Evolutionary conservation across 2,113 vertebrate species (phyloP), one percentile per base, ranked within the genome.

Genomic region (Tretioscincus oriximinensis): DNA sequence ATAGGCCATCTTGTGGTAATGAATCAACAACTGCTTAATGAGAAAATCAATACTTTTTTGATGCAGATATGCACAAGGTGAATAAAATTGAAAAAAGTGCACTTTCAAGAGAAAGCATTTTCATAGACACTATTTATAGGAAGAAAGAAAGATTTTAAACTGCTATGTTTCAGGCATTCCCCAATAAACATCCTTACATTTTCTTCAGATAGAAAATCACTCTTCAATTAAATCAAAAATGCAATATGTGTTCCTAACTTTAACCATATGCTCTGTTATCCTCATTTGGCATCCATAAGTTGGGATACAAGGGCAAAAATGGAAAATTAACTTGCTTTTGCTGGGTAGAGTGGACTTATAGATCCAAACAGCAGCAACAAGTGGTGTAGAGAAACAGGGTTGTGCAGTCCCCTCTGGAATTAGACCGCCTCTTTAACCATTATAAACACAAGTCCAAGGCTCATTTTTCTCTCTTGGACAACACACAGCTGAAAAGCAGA

Each of bases 121-220:
- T 73, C 45, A 73, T 29, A 21, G 49, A 71, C 51, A 45, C 49
- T 67, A 47, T 54, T 85, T 67, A 60, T 22, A 69, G 73, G 67
- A 83, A 63, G 75, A 69, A 47, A n/a, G 47, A 88, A 91, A 72
- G 76, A 67, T 63, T 81, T 22, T 49, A 21, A 87, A 60, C 81
- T 83, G 78, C 20, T 67, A 6, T 72, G 77, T 67, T 76, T 78
- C 73, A 80, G 75, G 72, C 67, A 83, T 11, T 85, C 78, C 22
- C 76, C 65, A 31, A 1, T 47, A 21, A 1, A 51, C 45, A 77
- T 51, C 22, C 54, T 58, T 18, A 58, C 54, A 58, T 18, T 18
- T 58, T 16, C 54, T 16, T 58, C 54, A 58, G 16, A 31, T 31
- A 54, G 18, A 22, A 69, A 65, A 54, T 28, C 9, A 68, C 35